These are phyloP conservation scores for Spea hammondii DNA, from an alignment of 2,797 vertebrate species.

Conservation along the genomic window DNA sequence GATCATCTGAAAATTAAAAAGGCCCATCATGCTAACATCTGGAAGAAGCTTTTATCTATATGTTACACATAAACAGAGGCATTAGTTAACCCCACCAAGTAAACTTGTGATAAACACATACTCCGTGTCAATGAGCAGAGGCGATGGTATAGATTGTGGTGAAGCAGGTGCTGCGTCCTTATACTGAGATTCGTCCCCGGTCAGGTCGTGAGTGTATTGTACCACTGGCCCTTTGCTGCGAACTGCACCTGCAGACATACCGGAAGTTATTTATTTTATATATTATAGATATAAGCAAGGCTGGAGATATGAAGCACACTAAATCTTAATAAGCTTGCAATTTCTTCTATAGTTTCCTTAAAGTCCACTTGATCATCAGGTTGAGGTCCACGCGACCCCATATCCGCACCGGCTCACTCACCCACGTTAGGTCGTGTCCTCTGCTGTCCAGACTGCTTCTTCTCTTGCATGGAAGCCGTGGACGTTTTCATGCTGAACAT, in stretches of 20 bases:
- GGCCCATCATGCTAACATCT: no score
- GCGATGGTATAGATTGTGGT: constrained; percentile 56
- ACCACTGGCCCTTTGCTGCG: constrained; percentile 94
- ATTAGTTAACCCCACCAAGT: not conserved
- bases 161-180: constrained; percentile 53
- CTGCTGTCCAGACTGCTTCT: constrained; percentile 87
- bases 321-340: no score
- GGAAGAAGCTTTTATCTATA: no score
- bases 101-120: constrained; percentile 57
- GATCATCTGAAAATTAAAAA: no score
- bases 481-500: constrained; percentile 98
- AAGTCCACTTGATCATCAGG: no score
- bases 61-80: no score
- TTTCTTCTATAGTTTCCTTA: no score
- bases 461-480: constrained; percentile 85
- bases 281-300: no score
- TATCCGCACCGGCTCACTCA: constrained; percentile 56
- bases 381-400: not conserved
- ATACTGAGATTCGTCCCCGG: constrained; percentile 64
- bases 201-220: constrained; percentile 86
- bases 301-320: no score
- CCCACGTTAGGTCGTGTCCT: constrained; percentile 92
- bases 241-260: constrained; percentile 72
- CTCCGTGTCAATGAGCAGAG: constrained; percentile 66
- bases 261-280: no score